Percentiles rank a stretch among this genome's conserved stretches.
Evolutionary conservation across 2,888 invertebrate genomes (phyloP).

Genomic region (Hirtodrosophila confusa): DNA sequence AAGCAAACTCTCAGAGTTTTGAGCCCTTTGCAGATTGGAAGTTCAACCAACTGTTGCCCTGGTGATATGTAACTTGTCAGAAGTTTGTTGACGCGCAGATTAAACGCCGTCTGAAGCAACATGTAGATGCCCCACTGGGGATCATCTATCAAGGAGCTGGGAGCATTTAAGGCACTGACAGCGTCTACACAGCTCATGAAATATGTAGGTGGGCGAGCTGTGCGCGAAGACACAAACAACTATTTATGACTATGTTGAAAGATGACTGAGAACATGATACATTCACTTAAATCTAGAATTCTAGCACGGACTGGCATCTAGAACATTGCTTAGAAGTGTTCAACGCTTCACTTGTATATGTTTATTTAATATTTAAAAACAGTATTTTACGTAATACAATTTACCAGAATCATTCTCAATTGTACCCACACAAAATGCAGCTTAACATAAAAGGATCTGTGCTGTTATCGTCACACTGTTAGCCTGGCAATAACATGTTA

Average conservation of each 20-base stretch:
- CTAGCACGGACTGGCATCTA: too few relatives aligned
- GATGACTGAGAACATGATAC: background rate
- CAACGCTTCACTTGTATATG: too few relatives aligned
- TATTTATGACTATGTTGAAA: background rate
- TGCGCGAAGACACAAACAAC: too few relatives aligned
- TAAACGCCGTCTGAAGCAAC: conserved; percentile 56
- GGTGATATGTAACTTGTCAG: conserved; percentile 75
- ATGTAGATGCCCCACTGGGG: conserved; percentile 48
- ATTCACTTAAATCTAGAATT: too few relatives aligned
- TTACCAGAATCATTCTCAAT: too few relatives aligned
- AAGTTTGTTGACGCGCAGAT: conserved; percentile 76
- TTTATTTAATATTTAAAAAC: too few relatives aligned
- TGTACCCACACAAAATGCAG: too few relatives aligned
- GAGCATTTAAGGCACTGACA: conserved; percentile 16
- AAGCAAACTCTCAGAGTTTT: conserved; percentile 8
- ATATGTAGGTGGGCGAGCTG: conserved; percentile 1
- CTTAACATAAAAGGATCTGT: too few relatives aligned
- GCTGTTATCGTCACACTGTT: too few relatives aligned
- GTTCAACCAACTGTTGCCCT: conserved; percentile 71
- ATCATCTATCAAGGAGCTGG: conserved; percentile 66
- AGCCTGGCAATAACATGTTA: too few relatives aligned
- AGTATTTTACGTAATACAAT: too few relatives aligned
- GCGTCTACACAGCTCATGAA: conserved; percentile 34
- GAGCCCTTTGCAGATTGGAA: conserved; percentile 1
- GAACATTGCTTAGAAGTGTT: too few relatives aligned